Evolutionary conservation across 53 echinoderm and acorn worm species (phyloP), one percentile per base, ranked within the genome.

Genomic region (Crossaster papposus): DNA sequence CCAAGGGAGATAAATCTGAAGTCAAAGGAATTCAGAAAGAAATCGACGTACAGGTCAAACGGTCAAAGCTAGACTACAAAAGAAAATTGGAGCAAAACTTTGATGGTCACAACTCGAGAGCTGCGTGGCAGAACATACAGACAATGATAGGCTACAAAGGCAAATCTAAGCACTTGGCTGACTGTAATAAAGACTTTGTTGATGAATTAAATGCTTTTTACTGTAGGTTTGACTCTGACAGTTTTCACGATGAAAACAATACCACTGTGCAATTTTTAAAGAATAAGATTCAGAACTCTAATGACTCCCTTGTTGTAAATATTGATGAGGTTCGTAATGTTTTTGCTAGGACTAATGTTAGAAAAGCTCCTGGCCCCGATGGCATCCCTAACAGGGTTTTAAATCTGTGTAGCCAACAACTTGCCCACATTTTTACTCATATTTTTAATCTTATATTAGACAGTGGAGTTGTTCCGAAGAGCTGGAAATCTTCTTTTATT

Each of bases 121-220:
- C 72, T 37, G 87, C 79, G 50, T 91, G 91, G 85, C 65, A 78
- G 37, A 72, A 63, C 13, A 85, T 91, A 64, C 83, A 64, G 18
- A 32, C 35, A 14, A 86, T 91, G 51, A 70, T 54, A 33, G 86
- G 86, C 30, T 91, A 91, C 51, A 91, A 86, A 51, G 36, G 12
- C 35, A 54, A 54, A 8, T 75, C 73, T 23, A 36, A 90, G n/a
- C n/a, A 72, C 30, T 34, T 15, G 1, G 72, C 24, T 72, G 51
- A 70, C 44, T 44, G 44, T 44, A 44, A 44, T 44, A 44, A 44
- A 44, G n/a, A n/a, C n/a, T n/a, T n/a, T n/a, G n/a, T n/a, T n/a
- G n/a, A n/a, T n/a, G n/a, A n/a, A n/a, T n/a, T n/a, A n/a, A n/a
- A n/a, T n/a, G n/a, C n/a, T n/a, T n/a, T n/a, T n/a, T n/a, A n/a